Percentiles rank a stretch among this genome's conserved stretches.
phyloP scores from a whole-genome alignment of 2,797 vertebrate species.

The Galagoides demidoff region DNA sequence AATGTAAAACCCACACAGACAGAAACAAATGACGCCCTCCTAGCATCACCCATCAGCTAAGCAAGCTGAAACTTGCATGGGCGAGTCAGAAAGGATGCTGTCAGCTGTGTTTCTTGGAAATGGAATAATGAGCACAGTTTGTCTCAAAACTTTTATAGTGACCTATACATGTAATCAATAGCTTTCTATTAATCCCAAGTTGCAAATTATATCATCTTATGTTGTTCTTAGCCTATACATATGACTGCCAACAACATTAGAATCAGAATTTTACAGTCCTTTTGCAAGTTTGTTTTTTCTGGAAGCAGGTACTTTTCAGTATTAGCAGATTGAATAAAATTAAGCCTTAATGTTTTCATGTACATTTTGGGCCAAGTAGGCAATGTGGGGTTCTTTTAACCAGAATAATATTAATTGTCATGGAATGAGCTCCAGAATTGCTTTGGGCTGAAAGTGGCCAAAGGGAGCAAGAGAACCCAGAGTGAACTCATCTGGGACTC shows the following conservation, averaged over 20 bases:
- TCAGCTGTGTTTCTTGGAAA: too few species aligned
- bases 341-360: slow-evolving; percentile 30
- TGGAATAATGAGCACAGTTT: too few species aligned
- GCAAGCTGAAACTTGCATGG: too few species aligned
- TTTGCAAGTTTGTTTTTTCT: slow-evolving; percentile 8
- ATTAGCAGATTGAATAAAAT: slow-evolving; percentile 43
- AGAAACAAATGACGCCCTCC: too few species aligned
- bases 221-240: background rate
- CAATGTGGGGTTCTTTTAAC: background rate
- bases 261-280: background rate
- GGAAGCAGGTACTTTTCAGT: background rate
- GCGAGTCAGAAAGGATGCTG: too few species aligned
- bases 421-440: background rate
- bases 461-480: background rate
- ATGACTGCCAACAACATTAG: background rate
- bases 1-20: too few species aligned
- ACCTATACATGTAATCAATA: background rate
- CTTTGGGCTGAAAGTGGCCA: background rate
- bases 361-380: background rate
- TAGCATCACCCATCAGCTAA: too few species aligned
- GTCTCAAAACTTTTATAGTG: too few species aligned
- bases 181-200: background rate
- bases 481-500: background rate
- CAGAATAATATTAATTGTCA: background rate
- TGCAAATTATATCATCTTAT: background rate